Percentiles rank a stretch among this genome's conserved stretches.
These are phyloP conservation scores for Spatulosminthurus flaviceps DNA, from an alignment of 2,888 invertebrate genomes.

Conservation along the genomic window DNA sequence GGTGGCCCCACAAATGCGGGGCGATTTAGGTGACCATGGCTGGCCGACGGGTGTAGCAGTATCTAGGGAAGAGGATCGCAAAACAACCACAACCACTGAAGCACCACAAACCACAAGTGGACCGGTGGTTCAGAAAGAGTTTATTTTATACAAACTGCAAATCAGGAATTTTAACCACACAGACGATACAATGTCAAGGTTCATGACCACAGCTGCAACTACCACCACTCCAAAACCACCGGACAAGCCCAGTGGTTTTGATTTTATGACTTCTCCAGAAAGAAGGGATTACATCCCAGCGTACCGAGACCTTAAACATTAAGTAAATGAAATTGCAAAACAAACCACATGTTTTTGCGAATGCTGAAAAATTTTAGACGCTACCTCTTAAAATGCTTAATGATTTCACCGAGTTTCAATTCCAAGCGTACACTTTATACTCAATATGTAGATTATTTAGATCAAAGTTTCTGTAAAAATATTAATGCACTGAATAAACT, in stretches of 20 bases:
- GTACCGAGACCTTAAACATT: background rate
- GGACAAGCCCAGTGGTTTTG: constrained; percentile 22
- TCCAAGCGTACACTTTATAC: too few species aligned
- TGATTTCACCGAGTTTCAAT: too few species aligned
- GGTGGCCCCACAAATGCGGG: background rate
- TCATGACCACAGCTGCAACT: background rate
- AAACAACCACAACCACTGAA: constrained; percentile 1
- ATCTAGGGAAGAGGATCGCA: constrained; percentile 5
- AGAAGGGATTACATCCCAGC: background rate
- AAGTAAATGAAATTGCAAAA: background rate
- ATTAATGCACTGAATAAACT: too few species aligned
- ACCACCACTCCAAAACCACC: constrained; percentile 11
- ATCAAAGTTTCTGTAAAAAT: too few species aligned
- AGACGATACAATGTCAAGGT: background rate
- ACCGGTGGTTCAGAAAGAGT: constrained; percentile 5
- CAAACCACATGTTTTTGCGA: too few species aligned
- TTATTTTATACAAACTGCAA: constrained; percentile 22
- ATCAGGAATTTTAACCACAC: constrained; percentile 26
- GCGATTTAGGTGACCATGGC: constrained; percentile 24
- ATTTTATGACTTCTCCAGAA: constrained; percentile 7
- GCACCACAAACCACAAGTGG: background rate
- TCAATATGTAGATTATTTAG: too few species aligned
- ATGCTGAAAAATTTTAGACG: too few species aligned
- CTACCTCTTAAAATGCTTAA: too few species aligned
- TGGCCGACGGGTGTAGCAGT: constrained; percentile 11